Conservation (phyloP, 2,113 vertebrate species). For the Sinosuthora webbiana region DNA sequence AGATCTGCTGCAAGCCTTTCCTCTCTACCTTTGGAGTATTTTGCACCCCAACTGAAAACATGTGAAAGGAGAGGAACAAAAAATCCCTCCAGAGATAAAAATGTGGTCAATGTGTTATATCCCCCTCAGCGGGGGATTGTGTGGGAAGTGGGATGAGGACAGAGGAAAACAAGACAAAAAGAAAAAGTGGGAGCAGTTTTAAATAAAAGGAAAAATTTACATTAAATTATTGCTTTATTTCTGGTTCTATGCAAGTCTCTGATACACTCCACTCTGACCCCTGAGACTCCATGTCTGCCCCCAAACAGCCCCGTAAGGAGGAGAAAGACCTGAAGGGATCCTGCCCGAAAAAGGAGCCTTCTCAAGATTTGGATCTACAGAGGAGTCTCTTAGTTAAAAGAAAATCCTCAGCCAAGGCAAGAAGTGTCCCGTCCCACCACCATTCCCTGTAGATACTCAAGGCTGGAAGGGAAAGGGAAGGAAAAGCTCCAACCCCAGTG, state of each 20-base stretch:
- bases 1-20: background rate
- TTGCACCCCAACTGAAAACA: background rate
- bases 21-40: background rate
- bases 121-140: background rate
- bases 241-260: constrained; percentile 30
- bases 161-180: background rate
- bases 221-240: constrained; percentile 69
- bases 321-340: constrained; percentile 33
- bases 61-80: background rate
- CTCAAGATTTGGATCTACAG: background rate
- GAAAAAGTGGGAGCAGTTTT: background rate
- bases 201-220: background rate
- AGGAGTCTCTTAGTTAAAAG: background rate
- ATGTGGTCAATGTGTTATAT: background rate
- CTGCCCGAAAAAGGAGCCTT: constrained; percentile 11
- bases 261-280: background rate
- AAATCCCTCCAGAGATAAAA: background rate
- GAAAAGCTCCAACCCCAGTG: background rate
- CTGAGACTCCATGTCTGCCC: background rate
- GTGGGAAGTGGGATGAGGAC: accelerated
- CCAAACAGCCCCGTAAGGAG: background rate
- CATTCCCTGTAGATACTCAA: background rate
- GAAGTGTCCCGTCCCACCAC: background rate
- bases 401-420: background rate
- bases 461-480: background rate